A percentile compares a stretch with the other conserved stretches of the same genome.
Conservation (phyloP, 2,888 invertebrate genomes). For the Leucoma salicis region DNA sequence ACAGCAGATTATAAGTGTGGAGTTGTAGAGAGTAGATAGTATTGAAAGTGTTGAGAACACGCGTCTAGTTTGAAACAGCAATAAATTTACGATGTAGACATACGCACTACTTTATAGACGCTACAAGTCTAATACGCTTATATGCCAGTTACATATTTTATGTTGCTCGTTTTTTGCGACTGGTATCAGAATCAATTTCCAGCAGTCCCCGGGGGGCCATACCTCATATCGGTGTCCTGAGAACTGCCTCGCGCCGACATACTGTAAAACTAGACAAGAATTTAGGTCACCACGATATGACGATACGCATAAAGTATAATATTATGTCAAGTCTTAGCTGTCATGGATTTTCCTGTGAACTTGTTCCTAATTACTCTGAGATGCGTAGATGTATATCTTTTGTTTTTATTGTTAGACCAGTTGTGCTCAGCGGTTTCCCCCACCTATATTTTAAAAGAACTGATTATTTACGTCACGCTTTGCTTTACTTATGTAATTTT, state of each 20-base stretch:
- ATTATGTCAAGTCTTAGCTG: too few relatives aligned
- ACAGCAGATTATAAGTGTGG: conserved; percentile 26
- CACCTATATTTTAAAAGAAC: too few relatives aligned
- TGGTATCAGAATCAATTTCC: conserved; percentile 51
- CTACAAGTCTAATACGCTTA: conserved; percentile 29
- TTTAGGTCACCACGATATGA: conserved; percentile 15
- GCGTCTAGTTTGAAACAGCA: conserved; percentile 40
- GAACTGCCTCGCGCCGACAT: conserved; percentile 33
- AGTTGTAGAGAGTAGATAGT: conserved; percentile 27
- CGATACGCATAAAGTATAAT: too few relatives aligned
- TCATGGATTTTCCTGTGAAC: too few relatives aligned
- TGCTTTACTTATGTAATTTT: too few relatives aligned
- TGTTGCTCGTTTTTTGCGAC: conserved; percentile 44
- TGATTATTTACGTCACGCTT: too few relatives aligned
- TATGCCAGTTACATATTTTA: conserved; percentile 27
- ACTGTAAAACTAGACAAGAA: conserved; percentile 27
- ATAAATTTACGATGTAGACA: conserved; percentile 35
- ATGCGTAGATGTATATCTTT: too few relatives aligned
- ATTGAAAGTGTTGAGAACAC: too few relatives aligned
- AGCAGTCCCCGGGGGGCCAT: conserved; percentile 42
- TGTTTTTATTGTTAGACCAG: too few relatives aligned
- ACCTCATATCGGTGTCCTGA: conserved; percentile 48
- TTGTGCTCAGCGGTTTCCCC: too few relatives aligned
- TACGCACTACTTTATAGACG: conserved; percentile 32
- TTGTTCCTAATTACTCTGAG: too few relatives aligned